Evolutionary conservation across 2,888 invertebrate species (phyloP).

Genomic region (Loripinus fragilis): DNA sequence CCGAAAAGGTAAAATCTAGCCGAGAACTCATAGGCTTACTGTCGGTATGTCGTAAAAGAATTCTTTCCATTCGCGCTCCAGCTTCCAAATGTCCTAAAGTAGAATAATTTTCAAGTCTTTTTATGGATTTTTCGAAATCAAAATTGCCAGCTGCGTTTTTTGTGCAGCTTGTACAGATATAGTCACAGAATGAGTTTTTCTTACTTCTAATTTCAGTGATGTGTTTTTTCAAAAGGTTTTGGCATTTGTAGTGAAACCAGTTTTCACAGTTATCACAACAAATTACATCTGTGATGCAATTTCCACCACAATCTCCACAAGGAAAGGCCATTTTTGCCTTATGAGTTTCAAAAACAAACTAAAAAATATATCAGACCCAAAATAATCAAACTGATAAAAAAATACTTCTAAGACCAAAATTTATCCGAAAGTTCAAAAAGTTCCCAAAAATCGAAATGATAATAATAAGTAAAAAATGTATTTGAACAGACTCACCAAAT

Average conservation of each 20-base stretch:
- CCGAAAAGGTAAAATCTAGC: not conserved
- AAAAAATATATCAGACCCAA: no score
- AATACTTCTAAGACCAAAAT: no score
- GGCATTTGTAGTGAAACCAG: slow-evolving; percentile 3
- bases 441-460: no score
- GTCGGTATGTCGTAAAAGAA: not conserved
- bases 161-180: not conserved
- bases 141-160: not conserved
- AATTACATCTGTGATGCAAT: not conserved
- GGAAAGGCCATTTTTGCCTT: no score
- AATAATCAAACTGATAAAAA: no score
- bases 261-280: not conserved
- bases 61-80: not conserved
- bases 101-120: not conserved
- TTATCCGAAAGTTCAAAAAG: no score
- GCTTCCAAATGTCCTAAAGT: not conserved
- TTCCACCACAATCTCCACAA: not conserved
- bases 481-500: no score
- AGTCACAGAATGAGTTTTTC: not conserved
- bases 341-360: no score
- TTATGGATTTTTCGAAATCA: slow-evolving; percentile 1
- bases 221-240: not conserved
- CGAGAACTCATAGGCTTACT: not conserved
- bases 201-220: not conserved
- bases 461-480: no score